These are phyloP conservation scores for Puffinus mauretanicus DNA, from an alignment of 2,113 vertebrate genomes.

Conservation along the genomic window DNA sequence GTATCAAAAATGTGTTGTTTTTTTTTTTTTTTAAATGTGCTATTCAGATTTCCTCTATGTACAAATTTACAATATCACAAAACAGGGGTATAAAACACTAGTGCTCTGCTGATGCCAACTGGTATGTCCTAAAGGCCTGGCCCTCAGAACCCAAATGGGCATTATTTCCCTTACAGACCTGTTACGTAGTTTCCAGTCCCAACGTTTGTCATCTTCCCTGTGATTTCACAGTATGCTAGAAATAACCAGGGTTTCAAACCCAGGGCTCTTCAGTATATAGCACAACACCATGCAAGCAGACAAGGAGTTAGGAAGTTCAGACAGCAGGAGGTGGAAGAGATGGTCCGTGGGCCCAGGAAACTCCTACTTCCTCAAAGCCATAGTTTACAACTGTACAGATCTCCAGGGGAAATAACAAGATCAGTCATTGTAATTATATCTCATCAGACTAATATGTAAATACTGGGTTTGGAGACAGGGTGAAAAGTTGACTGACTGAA, in stretches of 20 bases:
- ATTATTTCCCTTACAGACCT: neutral
- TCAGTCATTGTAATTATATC: neutral
- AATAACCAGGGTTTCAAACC: neutral
- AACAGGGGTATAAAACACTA: neutral
- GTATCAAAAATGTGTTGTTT: neutral
- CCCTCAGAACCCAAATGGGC: neutral
- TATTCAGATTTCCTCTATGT: neutral
- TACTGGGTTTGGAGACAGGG: neutral
- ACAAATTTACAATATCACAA: neutral
- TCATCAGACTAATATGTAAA: neutral
- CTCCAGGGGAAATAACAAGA: neutral
- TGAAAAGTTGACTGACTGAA: neutral
- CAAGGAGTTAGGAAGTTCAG: neutral
- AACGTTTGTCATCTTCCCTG: neutral
- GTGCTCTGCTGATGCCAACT: neutral
- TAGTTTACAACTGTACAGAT: neutral
- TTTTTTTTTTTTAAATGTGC: neutral
- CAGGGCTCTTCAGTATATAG: neutral
- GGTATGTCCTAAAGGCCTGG: rapidly evolving
- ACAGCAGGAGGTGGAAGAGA: neutral
- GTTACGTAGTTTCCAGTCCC: neutral
- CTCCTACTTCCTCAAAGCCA: neutral
- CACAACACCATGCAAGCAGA: neutral
- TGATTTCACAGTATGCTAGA: neutral
- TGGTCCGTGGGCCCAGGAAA: rapidly evolving